Evolutionary conservation across 2,888 invertebrate genomes (phyloP), one percentile per base, ranked within the genome.

Genomic region (Cephus runcator): DNA sequence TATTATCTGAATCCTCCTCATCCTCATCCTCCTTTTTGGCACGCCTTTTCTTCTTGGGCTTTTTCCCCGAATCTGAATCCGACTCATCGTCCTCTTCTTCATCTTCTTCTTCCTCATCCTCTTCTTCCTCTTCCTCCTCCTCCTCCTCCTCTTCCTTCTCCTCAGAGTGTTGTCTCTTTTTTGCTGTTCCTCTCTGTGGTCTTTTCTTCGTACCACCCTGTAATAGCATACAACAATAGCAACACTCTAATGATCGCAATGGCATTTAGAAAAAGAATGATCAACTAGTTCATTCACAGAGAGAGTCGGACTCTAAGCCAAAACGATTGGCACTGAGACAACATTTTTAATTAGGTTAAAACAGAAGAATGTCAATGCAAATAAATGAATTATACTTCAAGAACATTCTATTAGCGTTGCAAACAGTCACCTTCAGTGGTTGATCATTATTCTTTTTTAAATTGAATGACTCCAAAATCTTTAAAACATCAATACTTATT

Each of bases 81-180:
- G 89, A 89, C 34, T 90, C 90, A 1, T 90, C 90, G 0, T 91
- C 91, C 0, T 91, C 90, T 12, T 89, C 90, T 15, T 90, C 89
- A 3, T 89, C 90, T 12, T 90, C 90, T 1, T 89, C 90, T 0
- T 89, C 88, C 11, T 88, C 88, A 11, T 87, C 90, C 12, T 91
- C 91, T 9, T 91, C 90, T 11, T 89, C 90, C 2, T 90, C 89
- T 4, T 90, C 90, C 31, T 90, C 90, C 36, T 91, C 90, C 30
- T 85, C 84, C 4, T 81, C 82, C 11, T 82, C 82, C 34, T 85
- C 86, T 34, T 87, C 87, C 74, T 88, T 85, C 15, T 90, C 91
- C 79, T 91, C 91, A 3, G 90, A 90, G 78, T 91, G 90, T 75
- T 91, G 87, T 69, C 91, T 86, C 69, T 91, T 92, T 81, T 91